Conservation (phyloP, 1,140 invertebrate genomes). For the Campoletis sonorensis region DNA sequence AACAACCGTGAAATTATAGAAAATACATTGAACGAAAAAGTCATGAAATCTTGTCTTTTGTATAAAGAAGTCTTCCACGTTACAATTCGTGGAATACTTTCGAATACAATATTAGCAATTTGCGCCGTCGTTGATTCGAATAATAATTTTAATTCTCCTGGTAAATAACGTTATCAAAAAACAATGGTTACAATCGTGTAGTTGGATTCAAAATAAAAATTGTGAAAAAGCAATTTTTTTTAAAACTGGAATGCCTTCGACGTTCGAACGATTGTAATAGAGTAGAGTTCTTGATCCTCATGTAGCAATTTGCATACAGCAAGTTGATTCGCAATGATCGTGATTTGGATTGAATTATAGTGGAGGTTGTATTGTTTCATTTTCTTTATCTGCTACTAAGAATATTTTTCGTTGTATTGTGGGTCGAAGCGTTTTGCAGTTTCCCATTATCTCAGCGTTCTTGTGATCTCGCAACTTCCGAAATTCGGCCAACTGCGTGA, state of each 20-base stretch:
- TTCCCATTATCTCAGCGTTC: conserved; percentile 53
- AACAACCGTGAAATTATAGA: conserved; percentile 16
- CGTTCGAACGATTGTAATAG: no score
- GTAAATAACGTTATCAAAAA: conserved; percentile 18
- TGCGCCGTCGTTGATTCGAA: conserved; percentile 56
- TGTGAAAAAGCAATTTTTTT: not conserved
- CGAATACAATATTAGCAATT: conserved; percentile 44
- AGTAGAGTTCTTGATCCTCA: no score
- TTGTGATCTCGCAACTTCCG: conserved; percentile 58
- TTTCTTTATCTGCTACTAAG: conserved; percentile 47
- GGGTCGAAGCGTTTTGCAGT: conserved; percentile 54
- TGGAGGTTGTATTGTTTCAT: not conserved
- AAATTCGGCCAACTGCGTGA: conserved; percentile 59
- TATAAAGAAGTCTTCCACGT: conserved; percentile 58
- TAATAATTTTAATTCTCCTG: conserved; percentile 46
- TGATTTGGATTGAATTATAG: not conserved
- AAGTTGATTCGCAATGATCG: no score
- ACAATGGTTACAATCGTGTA: not conserved
- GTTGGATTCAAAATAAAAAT: not conserved
- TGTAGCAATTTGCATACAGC: no score
- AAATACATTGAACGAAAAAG: not conserved
- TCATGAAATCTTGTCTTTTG: not conserved
- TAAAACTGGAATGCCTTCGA: no score
- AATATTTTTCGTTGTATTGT: conserved; percentile 58
- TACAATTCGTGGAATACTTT: conserved; percentile 53